phyloP scores from a whole-genome alignment of 2,113 vertebrate species.

The Pelecanoides urinatrix region DNA sequence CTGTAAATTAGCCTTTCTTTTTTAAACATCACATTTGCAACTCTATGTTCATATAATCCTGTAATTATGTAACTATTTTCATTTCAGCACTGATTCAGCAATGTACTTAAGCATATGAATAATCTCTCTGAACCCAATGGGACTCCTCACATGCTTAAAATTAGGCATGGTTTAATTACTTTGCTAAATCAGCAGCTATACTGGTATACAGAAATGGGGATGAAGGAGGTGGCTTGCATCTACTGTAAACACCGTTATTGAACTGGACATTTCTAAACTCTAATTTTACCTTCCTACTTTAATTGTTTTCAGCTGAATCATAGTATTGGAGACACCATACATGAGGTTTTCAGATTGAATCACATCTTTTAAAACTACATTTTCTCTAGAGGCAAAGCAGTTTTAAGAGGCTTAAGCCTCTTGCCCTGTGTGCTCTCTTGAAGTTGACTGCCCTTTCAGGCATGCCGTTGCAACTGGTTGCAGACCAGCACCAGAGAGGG shows the following conservation, averaged over 20 bases:
- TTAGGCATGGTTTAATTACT: constrained; percentile 23
- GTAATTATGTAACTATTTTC: constrained; percentile 54
- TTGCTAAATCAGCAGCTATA: neutral
- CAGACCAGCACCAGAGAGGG: neutral
- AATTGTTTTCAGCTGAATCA: neutral
- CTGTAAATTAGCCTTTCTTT: constrained; percentile 50
- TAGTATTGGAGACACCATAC: neutral
- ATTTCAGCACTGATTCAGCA: constrained; percentile 47
- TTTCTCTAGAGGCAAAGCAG: neutral
- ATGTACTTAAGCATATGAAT: constrained; percentile 20
- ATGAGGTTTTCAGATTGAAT: neutral
- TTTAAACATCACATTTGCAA: constrained; percentile 27
- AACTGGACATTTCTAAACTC: neutral
- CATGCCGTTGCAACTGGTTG: neutral
- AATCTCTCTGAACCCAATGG: constrained; percentile 1
- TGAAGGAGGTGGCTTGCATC: neutral
- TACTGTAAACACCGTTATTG: neutral
- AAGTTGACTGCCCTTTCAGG: neutral
- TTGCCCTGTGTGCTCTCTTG: neutral
- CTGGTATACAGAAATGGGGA: neutral
- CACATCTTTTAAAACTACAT: neutral
- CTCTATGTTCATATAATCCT: constrained; percentile 26
- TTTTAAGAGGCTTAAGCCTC: neutral
- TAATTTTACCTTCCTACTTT: neutral
- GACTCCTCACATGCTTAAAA: constrained; percentile 32